A percentile compares a stretch with the other conserved stretches of the same genome.
Conservation (phyloP, 2,888 invertebrate genomes). For the Labia minor region DNA sequence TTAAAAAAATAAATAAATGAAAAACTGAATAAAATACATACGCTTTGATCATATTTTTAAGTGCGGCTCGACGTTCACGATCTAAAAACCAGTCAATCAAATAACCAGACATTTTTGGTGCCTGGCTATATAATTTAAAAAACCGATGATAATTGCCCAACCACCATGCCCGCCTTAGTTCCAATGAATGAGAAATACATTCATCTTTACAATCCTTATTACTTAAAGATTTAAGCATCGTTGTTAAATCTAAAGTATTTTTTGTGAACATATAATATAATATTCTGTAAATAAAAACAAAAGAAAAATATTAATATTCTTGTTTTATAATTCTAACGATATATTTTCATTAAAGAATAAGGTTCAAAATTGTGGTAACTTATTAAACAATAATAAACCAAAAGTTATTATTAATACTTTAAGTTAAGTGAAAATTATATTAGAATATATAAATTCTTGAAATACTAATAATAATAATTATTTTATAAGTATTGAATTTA, state of each 20-base stretch:
- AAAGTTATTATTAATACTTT: too few relatives aligned
- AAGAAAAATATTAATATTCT: neutral
- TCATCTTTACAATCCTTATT: slow-evolving; percentile 66
- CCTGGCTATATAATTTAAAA: slow-evolving; percentile 76
- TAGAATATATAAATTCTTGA: too few relatives aligned
- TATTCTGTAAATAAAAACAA: slow-evolving; percentile 46
- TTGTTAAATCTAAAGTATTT: slow-evolving; percentile 90
- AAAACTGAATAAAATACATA: too few relatives aligned
- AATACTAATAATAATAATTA: too few relatives aligned
- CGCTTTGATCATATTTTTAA: slow-evolving; percentile 91
- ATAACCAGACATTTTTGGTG: slow-evolving; percentile 92
- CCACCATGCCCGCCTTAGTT: slow-evolving; percentile 86
- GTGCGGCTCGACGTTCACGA: slow-evolving; percentile 81
- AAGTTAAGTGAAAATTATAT: too few relatives aligned
- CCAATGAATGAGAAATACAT: slow-evolving; percentile 74
- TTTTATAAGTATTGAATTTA: too few relatives aligned
- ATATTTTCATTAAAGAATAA: too few relatives aligned
- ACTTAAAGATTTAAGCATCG: slow-evolving; percentile 72
- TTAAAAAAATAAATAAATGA: too few relatives aligned
- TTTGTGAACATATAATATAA: slow-evolving; percentile 97
- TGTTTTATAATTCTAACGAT: too few relatives aligned
- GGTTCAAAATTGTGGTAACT: too few relatives aligned
- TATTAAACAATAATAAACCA: too few relatives aligned
- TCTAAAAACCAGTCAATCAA: slow-evolving; percentile 98
- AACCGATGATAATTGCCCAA: slow-evolving; percentile 85